phyloP scores from a whole-genome alignment of 2,113 vertebrate genomes.

The Salvelinus fontinalis region DNA sequence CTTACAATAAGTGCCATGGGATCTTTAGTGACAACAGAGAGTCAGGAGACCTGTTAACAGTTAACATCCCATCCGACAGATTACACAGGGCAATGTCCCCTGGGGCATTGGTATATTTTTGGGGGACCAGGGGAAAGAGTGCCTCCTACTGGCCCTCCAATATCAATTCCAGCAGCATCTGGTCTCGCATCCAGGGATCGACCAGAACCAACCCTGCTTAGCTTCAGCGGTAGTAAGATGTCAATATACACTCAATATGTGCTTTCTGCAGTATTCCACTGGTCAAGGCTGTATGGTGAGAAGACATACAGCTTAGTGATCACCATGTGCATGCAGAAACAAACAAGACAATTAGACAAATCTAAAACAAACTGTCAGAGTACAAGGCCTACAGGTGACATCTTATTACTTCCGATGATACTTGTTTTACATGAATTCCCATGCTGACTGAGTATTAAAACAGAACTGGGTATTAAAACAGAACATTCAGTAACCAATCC shows the following conservation, averaged over 20 bases:
- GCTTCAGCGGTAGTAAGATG: background rate
- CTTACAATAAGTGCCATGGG: too few species aligned
- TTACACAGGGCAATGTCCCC: too few species aligned
- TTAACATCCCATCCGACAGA: too few species aligned
- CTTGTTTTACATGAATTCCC: constrained; percentile 24
- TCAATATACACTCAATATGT: background rate
- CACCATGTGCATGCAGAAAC: background rate
- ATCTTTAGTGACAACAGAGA: too few species aligned
- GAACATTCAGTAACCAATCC: constrained; percentile 34
- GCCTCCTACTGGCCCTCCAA: too few species aligned
- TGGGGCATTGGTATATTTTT: too few species aligned
- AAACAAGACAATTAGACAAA: background rate
- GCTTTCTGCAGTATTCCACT: background rate
- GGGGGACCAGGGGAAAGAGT: too few species aligned
- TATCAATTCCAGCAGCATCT: too few species aligned
- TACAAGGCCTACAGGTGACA: background rate
- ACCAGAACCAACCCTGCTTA: too few species aligned
- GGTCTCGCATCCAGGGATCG: too few species aligned
- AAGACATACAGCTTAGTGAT: background rate
- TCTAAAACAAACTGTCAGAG: background rate
- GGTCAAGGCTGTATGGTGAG: background rate
- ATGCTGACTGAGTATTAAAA: background rate
- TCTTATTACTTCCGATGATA: constrained; percentile 13
- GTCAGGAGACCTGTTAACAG: too few species aligned
- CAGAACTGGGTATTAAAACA: constrained; percentile 23